These are phyloP conservation scores for Parasteatoda tepidariorum DNA, from an alignment of 1,140 invertebrate genomes.

Conservation along the genomic window DNA sequence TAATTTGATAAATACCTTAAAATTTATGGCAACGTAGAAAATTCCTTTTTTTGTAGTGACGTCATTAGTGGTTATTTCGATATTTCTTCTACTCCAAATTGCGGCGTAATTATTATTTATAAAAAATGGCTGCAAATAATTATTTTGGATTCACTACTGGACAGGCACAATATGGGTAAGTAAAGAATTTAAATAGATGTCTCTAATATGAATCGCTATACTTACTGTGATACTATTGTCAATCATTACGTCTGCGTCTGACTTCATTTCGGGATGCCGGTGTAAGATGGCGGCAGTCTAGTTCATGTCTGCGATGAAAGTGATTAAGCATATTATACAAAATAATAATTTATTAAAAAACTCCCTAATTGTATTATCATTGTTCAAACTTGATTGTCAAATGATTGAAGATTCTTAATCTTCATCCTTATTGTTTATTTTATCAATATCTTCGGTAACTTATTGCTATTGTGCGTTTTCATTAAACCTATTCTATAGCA, in stretches of 20 bases:
- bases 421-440: too few relatives aligned
- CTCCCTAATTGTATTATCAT: too few relatives aligned
- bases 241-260: neutral
- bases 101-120: constrained; percentile 39
- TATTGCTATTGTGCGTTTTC: too few relatives aligned
- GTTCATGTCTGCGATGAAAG: too few relatives aligned
- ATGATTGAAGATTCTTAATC: too few relatives aligned
- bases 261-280: constrained; percentile 12
- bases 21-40: neutral
- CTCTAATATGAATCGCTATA: neutral
- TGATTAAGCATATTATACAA: too few relatives aligned
- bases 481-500: too few relatives aligned
- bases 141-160: constrained; percentile 61
- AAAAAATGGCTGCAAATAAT: constrained; percentile 59
- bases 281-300: constrained; percentile 43
- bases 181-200: constrained; percentile 23
- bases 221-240: neutral
- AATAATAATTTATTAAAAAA: too few relatives aligned
- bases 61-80: constrained; percentile 22
- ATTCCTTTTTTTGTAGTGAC: neutral
- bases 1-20: too few relatives aligned
- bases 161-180: constrained; percentile 60
- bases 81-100: neutral
- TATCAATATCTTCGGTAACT: too few relatives aligned
- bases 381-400: too few relatives aligned